phyloP scores from a whole-genome alignment of 2,888 invertebrate species.

The Muschampia plurimacula region DNA sequence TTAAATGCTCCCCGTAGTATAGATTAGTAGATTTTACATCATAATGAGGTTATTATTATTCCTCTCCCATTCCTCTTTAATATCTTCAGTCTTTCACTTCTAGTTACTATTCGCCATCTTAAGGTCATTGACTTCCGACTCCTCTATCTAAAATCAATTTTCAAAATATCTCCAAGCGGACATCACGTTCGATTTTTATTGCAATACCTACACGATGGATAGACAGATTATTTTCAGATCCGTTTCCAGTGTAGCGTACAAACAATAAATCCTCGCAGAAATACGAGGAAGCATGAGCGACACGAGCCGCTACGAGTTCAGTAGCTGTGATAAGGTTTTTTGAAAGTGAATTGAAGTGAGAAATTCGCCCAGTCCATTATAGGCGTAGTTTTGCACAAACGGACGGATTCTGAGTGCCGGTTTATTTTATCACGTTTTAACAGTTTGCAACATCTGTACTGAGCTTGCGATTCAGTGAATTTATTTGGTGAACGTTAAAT shows the following conservation, averaged over 20 bases:
- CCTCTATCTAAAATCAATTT: neutral
- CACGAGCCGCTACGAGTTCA: constrained; percentile 19
- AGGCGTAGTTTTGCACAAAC: constrained; percentile 19
- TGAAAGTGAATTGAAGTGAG: constrained; percentile 29
- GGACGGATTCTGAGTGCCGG: constrained; percentile 4
- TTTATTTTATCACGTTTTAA: constrained; percentile 18
- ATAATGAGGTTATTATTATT: no score
- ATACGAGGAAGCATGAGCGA: constrained; percentile 23
- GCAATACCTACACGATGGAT: neutral
- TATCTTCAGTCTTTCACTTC: neutral
- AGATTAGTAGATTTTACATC: no score
- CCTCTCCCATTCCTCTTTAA: no score
- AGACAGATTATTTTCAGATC: constrained; percentile 11
- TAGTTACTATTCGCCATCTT: neutral
- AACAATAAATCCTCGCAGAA: constrained; percentile 31
- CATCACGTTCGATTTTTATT: neutral
- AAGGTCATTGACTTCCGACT: neutral
- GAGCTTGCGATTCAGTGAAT: neutral
- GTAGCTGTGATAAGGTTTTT: constrained; percentile 29
- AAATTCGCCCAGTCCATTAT: constrained; percentile 13
- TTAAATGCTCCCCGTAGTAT: no score
- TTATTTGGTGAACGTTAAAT: neutral
- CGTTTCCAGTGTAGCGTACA: constrained; percentile 33
- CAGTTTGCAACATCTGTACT: neutral
- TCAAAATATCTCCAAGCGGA: neutral